Evolutionary conservation across 2,888 invertebrate species (phyloP).

Genomic region (Eucriotettix oculatus): DNA sequence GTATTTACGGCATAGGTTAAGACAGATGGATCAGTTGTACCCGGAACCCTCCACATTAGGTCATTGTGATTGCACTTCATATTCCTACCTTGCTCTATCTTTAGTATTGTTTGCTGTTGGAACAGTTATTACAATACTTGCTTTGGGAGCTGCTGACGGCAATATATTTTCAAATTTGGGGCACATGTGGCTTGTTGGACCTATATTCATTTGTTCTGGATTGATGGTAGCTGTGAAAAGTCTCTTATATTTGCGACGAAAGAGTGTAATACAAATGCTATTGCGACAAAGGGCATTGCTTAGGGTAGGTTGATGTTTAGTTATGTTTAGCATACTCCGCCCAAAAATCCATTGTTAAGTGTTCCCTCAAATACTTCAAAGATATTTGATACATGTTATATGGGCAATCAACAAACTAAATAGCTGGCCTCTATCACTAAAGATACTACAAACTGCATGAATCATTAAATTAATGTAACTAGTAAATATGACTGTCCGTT

Average conservation of each 20-base stretch:
- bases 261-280: conserved; percentile 47
- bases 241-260: conserved; percentile 43
- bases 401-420: too few relatives aligned
- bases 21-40: conserved; percentile 15
- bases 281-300: conserved; percentile 43
- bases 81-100: conserved; percentile 44
- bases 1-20: conserved; percentile 14
- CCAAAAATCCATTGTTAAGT: too few relatives aligned
- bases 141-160: conserved; percentile 40
- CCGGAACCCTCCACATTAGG: conserved; percentile 30
- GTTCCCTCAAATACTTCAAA: too few relatives aligned
- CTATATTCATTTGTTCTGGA: conserved; percentile 48
- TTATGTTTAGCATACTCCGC: not conserved
- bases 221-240: conserved; percentile 52
- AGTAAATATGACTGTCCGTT: too few relatives aligned
- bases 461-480: too few relatives aligned
- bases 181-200: conserved; percentile 51
- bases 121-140: conserved; percentile 43
- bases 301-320: conserved; percentile 27
- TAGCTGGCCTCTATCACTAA: too few relatives aligned
- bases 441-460: too few relatives aligned
- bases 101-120: conserved; percentile 44
- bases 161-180: conserved; percentile 38
- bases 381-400: too few relatives aligned
- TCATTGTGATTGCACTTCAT: conserved; percentile 47